phyloP scores from a whole-genome alignment of 2,113 vertebrate species.

The Trogon surrucura region DNA sequence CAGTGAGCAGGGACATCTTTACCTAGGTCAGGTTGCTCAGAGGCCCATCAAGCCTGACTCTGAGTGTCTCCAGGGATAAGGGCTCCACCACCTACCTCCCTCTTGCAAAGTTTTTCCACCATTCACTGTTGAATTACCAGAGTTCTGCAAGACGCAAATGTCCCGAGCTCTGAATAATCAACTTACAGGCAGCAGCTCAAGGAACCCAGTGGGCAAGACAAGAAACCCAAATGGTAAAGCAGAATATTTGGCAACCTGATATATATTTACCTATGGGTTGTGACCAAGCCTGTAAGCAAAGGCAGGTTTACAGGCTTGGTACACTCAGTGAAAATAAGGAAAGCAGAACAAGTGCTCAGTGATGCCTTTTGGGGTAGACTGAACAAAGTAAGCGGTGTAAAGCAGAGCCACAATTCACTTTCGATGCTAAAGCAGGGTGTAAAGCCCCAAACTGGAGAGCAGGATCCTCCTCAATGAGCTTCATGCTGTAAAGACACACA shows the following conservation, averaged over 20 bases:
- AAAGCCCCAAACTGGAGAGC: background rate
- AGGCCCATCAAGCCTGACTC: too few species aligned
- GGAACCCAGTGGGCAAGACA: background rate
- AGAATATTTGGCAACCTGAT: background rate
- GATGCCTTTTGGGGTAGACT: background rate
- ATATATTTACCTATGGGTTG: accelerated
- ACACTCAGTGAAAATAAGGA: background rate
- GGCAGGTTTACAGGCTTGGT: background rate
- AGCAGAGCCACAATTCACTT: background rate
- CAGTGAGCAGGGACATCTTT: too few species aligned
- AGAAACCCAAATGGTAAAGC: background rate
- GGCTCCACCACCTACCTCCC: too few species aligned
- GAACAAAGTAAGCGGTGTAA: background rate
- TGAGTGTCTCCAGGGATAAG: too few species aligned
- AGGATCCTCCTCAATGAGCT: background rate
- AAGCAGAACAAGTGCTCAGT: background rate
- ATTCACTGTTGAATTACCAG: background rate
- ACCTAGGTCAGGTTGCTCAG: too few species aligned
- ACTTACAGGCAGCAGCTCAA: background rate
- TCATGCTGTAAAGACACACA: background rate
- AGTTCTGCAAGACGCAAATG: background rate
- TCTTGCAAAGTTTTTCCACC: background rate
- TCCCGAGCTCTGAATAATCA: background rate
- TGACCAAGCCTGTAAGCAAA: background rate
- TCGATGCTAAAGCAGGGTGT: background rate